phyloP scores from a whole-genome alignment of 2,888 invertebrate species.

The Papilio elwesi region DNA sequence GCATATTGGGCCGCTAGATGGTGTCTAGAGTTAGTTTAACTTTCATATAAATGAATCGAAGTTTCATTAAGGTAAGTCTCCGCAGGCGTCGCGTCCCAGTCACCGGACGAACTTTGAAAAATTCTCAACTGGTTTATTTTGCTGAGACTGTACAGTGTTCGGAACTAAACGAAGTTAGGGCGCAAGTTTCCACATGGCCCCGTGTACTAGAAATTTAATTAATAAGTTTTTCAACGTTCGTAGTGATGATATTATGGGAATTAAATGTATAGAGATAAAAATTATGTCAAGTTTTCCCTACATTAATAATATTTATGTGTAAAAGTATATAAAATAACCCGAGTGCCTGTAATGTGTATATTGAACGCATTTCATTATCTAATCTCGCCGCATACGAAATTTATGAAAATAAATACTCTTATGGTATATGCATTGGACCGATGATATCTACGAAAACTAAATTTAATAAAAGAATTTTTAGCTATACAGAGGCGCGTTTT shows the following conservation, averaged over 20 bases:
- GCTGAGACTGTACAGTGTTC: conserved; percentile 63
- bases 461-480: too few relatives aligned
- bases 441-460: too few relatives aligned
- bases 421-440: too few relatives aligned
- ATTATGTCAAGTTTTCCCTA: neutral
- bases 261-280: neutral
- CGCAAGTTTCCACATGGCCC: conserved; percentile 31
- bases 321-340: too few relatives aligned
- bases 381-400: too few relatives aligned
- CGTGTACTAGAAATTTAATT: conserved; percentile 33
- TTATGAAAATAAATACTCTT: too few relatives aligned
- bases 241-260: conserved; percentile 2
- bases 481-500: too few relatives aligned
- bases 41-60: conserved; percentile 30
- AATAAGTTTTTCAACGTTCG: conserved; percentile 12
- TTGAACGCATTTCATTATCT: too few relatives aligned
- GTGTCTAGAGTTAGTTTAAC: conserved; percentile 9
- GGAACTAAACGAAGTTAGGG: conserved; percentile 41
- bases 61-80: conserved; percentile 35
- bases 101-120: conserved; percentile 67
- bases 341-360: too few relatives aligned
- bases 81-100: conserved; percentile 50
- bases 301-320: too few relatives aligned
- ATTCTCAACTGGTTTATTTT: conserved; percentile 76
- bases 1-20: neutral